Conservation (phyloP, 2,888 invertebrate genomes). For the Monoplex corrugatus region DNA sequence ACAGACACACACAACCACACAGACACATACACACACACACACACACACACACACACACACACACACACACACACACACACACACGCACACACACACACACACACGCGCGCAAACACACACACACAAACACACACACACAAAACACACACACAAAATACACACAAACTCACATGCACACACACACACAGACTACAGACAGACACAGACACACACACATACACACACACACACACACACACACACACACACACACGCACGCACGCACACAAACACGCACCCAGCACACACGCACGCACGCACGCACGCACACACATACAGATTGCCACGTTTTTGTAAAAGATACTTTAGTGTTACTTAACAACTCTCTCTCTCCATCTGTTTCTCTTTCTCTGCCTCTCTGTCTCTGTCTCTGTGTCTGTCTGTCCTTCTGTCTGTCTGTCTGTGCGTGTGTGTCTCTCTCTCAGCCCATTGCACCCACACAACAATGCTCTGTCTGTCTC, state of each 20-base stretch:
- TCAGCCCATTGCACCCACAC: too few species aligned
- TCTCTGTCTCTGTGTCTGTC: neutral
- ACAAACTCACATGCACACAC: too few species aligned
- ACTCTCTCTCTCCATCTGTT: too few species aligned
- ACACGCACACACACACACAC: slow-evolving; percentile 2
- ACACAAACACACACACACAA: neutral
- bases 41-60: neutral
- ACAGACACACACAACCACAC: neutral
- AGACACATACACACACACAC: neutral
- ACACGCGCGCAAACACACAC: slow-evolving; percentile 3
- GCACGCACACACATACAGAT: too few species aligned
- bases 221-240: neutral
- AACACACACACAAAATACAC: too few species aligned
- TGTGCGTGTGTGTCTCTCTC: too few species aligned
- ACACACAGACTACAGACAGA: neutral
- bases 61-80: neutral
- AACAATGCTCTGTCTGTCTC: too few species aligned
- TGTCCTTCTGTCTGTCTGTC: too few species aligned
- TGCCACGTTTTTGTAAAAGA: too few species aligned
- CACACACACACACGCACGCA: neutral
- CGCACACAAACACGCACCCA: too few species aligned
- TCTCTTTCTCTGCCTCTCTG: neutral
- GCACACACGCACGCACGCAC: too few species aligned
- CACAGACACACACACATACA: neutral
- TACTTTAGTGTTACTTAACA: too few species aligned